Evolutionary conservation across 2,888 invertebrate genomes (phyloP).

Genomic region (Lutraria lutraria): DNA sequence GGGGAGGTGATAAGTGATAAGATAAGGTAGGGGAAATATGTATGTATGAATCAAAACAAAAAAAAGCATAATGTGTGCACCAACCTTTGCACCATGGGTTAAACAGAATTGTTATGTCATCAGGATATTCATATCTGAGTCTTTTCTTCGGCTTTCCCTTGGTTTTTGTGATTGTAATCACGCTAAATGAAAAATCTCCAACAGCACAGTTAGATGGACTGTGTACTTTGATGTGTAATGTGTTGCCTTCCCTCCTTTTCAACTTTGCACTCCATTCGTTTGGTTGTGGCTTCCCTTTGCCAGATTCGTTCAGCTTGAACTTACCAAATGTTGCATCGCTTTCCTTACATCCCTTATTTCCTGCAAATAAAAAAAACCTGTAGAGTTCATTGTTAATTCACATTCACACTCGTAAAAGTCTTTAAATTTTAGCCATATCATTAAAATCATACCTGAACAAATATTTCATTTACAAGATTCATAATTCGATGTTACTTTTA

Average conservation of each 20-base stretch:
- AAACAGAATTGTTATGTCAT: constrained; percentile 92
- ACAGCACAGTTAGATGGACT: constrained; percentile 52
- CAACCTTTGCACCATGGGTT: constrained; percentile 95
- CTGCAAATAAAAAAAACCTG: neutral
- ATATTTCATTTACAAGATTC: too few species aligned
- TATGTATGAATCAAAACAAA: too few species aligned
- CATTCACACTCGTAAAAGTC: too few species aligned
- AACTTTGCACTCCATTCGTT: constrained; percentile 54
- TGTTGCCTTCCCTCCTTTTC: constrained; percentile 35
- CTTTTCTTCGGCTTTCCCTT: constrained; percentile 22
- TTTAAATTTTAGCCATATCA: too few species aligned
- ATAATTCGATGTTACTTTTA: too few species aligned
- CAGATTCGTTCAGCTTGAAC: constrained; percentile 48
- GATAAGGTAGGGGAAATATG: too few species aligned
- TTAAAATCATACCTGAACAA: too few species aligned
- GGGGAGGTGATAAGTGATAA: too few species aligned
- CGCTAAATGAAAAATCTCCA: constrained; percentile 57
- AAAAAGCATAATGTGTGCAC: neutral
- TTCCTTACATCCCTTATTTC: neutral
- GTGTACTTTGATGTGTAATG: constrained; percentile 44
- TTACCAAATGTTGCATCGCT: constrained; percentile 39
- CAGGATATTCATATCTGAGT: constrained; percentile 76
- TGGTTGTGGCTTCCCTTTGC: constrained; percentile 32
- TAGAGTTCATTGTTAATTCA: too few species aligned
- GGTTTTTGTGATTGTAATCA: constrained; percentile 54